Base-by-base conservation (phyloP, 2,888 invertebrate genomes). In the Diaperis boleti region DNA sequence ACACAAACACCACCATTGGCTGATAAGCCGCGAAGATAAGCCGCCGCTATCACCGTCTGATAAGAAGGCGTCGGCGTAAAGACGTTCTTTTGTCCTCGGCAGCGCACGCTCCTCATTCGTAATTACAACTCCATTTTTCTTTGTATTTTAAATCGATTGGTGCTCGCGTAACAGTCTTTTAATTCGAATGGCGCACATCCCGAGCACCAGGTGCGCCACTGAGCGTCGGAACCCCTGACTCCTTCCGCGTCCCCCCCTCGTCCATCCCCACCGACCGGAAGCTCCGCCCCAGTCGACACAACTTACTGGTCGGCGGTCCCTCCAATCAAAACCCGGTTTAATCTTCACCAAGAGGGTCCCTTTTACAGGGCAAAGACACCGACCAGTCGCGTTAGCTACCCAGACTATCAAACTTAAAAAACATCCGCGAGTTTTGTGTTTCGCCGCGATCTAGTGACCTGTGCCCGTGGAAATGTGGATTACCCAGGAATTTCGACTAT, bases 291-390 rank as follows among this genome's bases (percentile, higher is more conserved):
- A 37, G 29, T 15, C 60, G 63, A 67, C 71, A 64, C 52, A 64
- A 60, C 17, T 65, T 65, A 74, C 72, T 74, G 74, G 74, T 67
- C 67, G 67, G 47, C 65, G 56, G 49, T 61, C 65, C 71, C 68
- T 65, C 73, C 74, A 73, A 74, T 73, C 67, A 69, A 69, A 72
- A 64, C 61, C 63, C 62, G 59, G 57, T 63, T 62, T 65, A 67
- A 66, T 70, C 69, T 67, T 64, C 66, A 64, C 59, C 67, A 65
- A 72, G 72, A 72, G 71, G 71, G 72, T 69, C 71, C 62, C 70
- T 74, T 72, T 72, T 69, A 70, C 70, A 73, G 74, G 74, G 70
- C 71, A 71, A 72, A 72, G 72, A 71, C 71, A 70, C 68, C 68
- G 66, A 70, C 66, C 71, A 70, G 72, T 71, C 68, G 69, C 64